These are phyloP conservation scores for Pheosia gnoma DNA, from an alignment of 2,888 invertebrate species.

Conservation along the genomic window DNA sequence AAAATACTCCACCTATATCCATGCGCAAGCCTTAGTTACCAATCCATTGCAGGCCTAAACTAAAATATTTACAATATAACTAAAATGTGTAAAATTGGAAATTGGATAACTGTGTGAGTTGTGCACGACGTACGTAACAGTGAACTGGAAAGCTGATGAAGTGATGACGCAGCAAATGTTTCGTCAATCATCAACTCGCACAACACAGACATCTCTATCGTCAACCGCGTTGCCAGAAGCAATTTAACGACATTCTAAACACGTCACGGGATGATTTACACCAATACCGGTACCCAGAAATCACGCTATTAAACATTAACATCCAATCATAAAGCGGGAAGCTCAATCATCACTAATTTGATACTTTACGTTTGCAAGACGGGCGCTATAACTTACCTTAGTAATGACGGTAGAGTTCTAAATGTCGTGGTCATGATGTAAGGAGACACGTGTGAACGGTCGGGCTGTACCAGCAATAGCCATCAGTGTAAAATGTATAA, in stretches of 20 bases:
- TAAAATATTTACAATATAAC: too few relatives aligned
- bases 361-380: conserved; percentile 25
- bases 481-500: conserved; percentile 67
- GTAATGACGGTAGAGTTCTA: conserved; percentile 29
- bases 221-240: conserved; percentile 5
- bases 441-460: conserved; percentile 29
- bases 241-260: conserved; percentile 2
- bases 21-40: too few relatives aligned
- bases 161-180: conserved; percentile 1
- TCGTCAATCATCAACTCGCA: not conserved
- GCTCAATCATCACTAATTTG: conserved; percentile 32
- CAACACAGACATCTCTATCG: not conserved
- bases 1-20: too few relatives aligned
- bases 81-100: not conserved
- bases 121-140: not conserved
- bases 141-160: not conserved
- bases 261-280: conserved; percentile 25
- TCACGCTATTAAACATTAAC: conserved; percentile 26
- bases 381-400: conserved; percentile 31
- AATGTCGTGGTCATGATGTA: conserved; percentile 34
- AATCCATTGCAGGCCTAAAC: too few relatives aligned
- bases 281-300: conserved; percentile 19
- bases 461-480: conserved; percentile 29
- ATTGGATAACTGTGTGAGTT: not conserved
- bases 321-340: conserved; percentile 30